Base-by-base conservation (phyloP, 2,113 vertebrate species). In the Chamaetylas fuelleborni region DNA sequence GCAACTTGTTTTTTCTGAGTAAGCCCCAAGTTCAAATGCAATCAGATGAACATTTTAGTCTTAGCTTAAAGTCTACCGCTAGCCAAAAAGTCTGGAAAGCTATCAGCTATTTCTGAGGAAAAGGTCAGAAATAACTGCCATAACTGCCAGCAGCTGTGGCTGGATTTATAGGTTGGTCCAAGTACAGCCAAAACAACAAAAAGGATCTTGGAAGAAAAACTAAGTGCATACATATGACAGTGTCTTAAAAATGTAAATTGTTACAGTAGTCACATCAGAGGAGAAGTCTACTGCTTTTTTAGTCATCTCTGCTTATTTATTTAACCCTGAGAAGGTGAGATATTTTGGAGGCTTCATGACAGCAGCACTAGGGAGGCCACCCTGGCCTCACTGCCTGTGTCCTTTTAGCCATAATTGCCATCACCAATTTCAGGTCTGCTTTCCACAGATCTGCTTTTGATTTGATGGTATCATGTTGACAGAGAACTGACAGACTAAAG, bases 51-150 rank as follows among this genome's bases (percentile, higher is more conserved):
- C 29, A n/a, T 95, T 93, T 95, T 92, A 81, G 86, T 82, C 86
- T 88, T 88, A 81, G 74, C 50, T 95, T 87, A 64, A 94, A 85
- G 78, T 92, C 84, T 54, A 34, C 61, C 50, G 73, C 83, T 76
- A 84, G 76, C 85, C 67, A 92, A 90, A 79, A 56, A 79, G 34
- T 65, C 74, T 87, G 78, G 64, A 90, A 94, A 93, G 25, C 56
- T 73, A 67, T 87, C 90, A 81, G 74, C 74, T 83, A 7, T 92
- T 94, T 82, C 70, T 74, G 53, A 74, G 91, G 81, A 73, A 95
- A 95, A 97, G 78, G 96, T 95, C 88, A 96, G 40, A 83, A 86
- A 88, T 72, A 87, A 66, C 57, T 81, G 82, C 54, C n/a, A 33
- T 31, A 19, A 42, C 40, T 56, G 62, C 71, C 64, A 70, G 80